Base-by-base conservation (phyloP, 1,140 invertebrate species). In the Drosophila nasuta region DNA sequence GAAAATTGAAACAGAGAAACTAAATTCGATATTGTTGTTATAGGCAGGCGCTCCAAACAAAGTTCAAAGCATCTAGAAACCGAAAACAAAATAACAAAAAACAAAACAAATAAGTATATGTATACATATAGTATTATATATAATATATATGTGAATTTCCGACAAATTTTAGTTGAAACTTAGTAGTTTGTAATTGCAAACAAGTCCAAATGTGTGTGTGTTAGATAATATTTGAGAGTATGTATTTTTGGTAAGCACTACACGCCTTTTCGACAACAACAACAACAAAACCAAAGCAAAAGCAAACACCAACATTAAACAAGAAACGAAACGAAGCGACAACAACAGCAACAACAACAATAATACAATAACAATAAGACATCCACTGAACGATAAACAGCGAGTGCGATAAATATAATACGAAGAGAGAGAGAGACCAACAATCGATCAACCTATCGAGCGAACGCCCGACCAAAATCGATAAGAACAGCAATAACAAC, bases 211-310 rank as follows among this genome's bases (percentile, higher is more conserved):
- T 68, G 65, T 71, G 68, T 71, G 68, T 70, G 60, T 75, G 56
- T 75, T 57, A 70, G 13, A 11, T 69, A 62, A 66, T 64, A 70
- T 63, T 64, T 52, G 15, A 64, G 67, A 76, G 54, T 41, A 65
- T 76, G 60, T 76, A 65, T 76, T 76, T 76, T 65, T 65, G 73
- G 68, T 76, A 76, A 65, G 60, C 71, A 64, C 51, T 49, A 71
- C 52, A 70, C 59, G 48, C 43, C 33, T 25, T 41, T 52, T 59
- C 54, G 52, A 73, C 57, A 65, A 35, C 33, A 66, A 57, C 41
- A 59, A 45, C 11, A 46, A 7, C 25, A 38, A 57, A 41, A 15
- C 56, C 20, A 25, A 58, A 59, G 5, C 25, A 52, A 38, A 68
- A 48, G 6, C 11, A 62, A 63, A 46, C 25, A 59, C 2, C 35